A percentile compares a stretch with the other conserved stretches of the same genome.
phyloP scores from a whole-genome alignment of 2,888 invertebrate genomes.

The Malacosoma neustria region DNA sequence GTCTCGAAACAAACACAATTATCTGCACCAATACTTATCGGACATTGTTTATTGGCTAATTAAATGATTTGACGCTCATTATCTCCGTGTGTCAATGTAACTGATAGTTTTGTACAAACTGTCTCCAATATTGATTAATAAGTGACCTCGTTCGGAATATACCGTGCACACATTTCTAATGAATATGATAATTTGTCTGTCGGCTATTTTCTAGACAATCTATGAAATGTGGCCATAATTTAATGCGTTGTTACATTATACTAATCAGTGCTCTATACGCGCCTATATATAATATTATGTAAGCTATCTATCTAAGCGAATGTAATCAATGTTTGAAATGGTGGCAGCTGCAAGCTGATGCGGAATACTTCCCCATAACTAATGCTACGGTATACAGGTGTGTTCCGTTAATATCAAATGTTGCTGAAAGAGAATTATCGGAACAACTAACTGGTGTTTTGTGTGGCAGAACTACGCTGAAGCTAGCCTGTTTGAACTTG shows the following conservation, averaged over 20 bases:
- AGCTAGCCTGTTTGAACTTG: too few species aligned
- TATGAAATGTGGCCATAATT: slow-evolving; percentile 19
- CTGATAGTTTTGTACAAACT: slow-evolving; percentile 15
- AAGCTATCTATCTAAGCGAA: slow-evolving; percentile 16
- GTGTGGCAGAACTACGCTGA: too few species aligned
- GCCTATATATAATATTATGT: slow-evolving; percentile 12
- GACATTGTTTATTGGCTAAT: slow-evolving; percentile 25
- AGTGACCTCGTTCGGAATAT: slow-evolving; percentile 20
- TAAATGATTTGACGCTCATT: slow-evolving; percentile 25
- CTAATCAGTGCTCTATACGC: slow-evolving; percentile 19
- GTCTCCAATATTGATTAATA: slow-evolving; percentile 42
- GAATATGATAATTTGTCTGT: slow-evolving; percentile 24
- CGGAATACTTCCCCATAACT: too few species aligned
- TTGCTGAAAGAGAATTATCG: too few species aligned
- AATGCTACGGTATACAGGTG: too few species aligned
- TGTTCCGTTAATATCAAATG: too few species aligned
- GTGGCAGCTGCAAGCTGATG: too few species aligned
- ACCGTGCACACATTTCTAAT: slow-evolving; percentile 16
- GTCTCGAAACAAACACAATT: slow-evolving; percentile 14
- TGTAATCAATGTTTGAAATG: slow-evolving; percentile 8
- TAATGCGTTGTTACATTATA: slow-evolving; percentile 19
- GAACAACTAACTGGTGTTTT: too few species aligned
- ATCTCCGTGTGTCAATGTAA: slow-evolving; percentile 13
- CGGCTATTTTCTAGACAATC: too few species aligned
- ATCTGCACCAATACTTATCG: slow-evolving; percentile 23